Percentiles rank a stretch among this genome's conserved stretches.
These are phyloP conservation scores for Antheraea pernyi DNA, from an alignment of 1,140 invertebrate genomes.

Conservation along the genomic window DNA sequence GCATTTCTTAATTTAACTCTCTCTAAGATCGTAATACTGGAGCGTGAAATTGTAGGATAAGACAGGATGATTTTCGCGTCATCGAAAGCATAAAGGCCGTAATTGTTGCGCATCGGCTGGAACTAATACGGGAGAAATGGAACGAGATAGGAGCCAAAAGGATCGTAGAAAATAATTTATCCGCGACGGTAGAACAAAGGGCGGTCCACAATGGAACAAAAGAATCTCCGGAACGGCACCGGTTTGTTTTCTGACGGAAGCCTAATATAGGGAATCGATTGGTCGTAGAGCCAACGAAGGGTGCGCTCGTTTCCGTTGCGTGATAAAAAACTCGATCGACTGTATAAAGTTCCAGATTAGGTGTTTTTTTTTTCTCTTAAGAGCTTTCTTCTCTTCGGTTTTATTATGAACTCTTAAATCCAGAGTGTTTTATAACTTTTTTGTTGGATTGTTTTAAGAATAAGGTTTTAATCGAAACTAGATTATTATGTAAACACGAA, in stretches of 20 bases:
- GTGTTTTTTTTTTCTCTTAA: slow-evolving; percentile 27
- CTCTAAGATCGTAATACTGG: slow-evolving; percentile 51
- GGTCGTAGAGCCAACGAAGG: slow-evolving; percentile 46
- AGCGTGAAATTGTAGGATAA: slow-evolving; percentile 69
- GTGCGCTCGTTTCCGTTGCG: slow-evolving; percentile 48
- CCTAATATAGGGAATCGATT: slow-evolving; percentile 66
- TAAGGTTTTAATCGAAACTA: neutral
- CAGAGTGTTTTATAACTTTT: slow-evolving; percentile 5
- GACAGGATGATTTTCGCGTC: slow-evolving; percentile 70
- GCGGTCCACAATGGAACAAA: slow-evolving; percentile 68
- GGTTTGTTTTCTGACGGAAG: slow-evolving; percentile 69
- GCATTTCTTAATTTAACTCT: slow-evolving; percentile 46
- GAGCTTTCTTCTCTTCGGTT: neutral
- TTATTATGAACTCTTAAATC: slow-evolving; percentile 4
- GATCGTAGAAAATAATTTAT: slow-evolving; percentile 64
- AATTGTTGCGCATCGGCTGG: slow-evolving; percentile 75
- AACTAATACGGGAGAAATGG: slow-evolving; percentile 75
- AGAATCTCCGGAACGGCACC: slow-evolving; percentile 47
- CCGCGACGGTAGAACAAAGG: slow-evolving; percentile 63
- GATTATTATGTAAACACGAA: neutral
- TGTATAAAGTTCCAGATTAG: slow-evolving; percentile 33
- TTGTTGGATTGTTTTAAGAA: neutral
- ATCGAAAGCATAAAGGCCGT: slow-evolving; percentile 71
- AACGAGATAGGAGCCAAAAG: slow-evolving; percentile 68
- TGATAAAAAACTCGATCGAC: slow-evolving; percentile 48